Evolutionary conservation across 1,140 invertebrate genomes (phyloP).

Genomic region (Lordiphosa stackelbergi): DNA sequence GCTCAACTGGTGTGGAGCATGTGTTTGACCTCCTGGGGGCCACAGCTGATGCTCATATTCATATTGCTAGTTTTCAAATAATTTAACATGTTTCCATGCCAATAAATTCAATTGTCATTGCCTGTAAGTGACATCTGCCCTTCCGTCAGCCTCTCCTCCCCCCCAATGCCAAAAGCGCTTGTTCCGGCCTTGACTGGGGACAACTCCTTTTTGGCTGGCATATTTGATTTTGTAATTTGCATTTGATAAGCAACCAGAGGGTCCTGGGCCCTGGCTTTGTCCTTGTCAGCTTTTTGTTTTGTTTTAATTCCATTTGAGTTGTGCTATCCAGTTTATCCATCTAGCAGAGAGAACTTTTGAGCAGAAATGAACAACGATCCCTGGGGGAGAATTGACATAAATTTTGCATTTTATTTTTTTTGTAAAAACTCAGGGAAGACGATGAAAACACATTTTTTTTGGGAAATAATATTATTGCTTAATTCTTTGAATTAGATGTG

Average conservation of each 20-base stretch:
- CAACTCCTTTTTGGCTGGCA: constrained; percentile 29
- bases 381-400: neutral
- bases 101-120: constrained; percentile 55
- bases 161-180: constrained; percentile 22
- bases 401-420: neutral
- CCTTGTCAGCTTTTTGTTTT: constrained; percentile 49
- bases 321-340: constrained; percentile 44
- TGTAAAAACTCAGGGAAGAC: neutral
- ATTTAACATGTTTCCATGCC: constrained; percentile 43
- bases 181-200: constrained; percentile 6
- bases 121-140: constrained; percentile 32
- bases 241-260: constrained; percentile 57
- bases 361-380: neutral
- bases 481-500: constrained; percentile 4
- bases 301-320: constrained; percentile 68
- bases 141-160: neutral
- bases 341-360: constrained; percentile 4
- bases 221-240: constrained; percentile 71
- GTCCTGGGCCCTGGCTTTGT: constrained; percentile 1
- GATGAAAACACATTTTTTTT: too few species aligned
- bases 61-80: constrained; percentile 42
- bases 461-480: constrained; percentile 16
- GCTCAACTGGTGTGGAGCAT: neutral
- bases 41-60: constrained; percentile 11
- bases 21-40: constrained; percentile 1